Conservation (phyloP, 53 echinoderm and acorn worm species). For the Glandiceps talaboti region DNA sequence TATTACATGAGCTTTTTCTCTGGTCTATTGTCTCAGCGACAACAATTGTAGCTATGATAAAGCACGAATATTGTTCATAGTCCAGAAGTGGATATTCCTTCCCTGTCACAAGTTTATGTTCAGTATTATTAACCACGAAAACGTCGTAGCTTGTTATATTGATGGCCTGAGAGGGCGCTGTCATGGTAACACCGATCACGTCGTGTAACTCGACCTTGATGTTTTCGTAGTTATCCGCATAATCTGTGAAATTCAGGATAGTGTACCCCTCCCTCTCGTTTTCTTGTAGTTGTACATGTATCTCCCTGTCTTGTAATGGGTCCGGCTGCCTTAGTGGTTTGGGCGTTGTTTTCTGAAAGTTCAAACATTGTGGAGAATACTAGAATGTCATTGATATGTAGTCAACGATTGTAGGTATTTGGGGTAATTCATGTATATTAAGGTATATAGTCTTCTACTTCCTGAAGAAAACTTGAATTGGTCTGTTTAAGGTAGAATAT, state of each 20-base stretch:
- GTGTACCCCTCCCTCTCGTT: not conserved
- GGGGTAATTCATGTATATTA: too few species aligned
- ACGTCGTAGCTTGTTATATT: not conserved
- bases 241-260: not conserved
- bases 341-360: too few species aligned
- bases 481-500: too few species aligned
- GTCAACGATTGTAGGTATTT: too few species aligned
- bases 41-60: not conserved
- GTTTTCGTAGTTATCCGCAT: not conserved
- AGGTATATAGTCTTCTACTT: too few species aligned
- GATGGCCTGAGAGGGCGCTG: too few species aligned
- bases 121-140: not conserved
- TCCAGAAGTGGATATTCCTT: not conserved
- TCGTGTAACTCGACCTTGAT: not conserved
- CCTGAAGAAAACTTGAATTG: too few species aligned
- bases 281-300: not conserved
- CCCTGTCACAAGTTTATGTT: not conserved
- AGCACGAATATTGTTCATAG: not conserved
- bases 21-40: not conserved
- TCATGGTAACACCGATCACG: too few species aligned
- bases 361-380: too few species aligned
- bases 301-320: not conserved
- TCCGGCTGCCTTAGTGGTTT: too few species aligned
- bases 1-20: not conserved
- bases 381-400: too few species aligned